phyloP scores from a whole-genome alignment of 2,113 vertebrate genomes.

The Gallinago media region DNA sequence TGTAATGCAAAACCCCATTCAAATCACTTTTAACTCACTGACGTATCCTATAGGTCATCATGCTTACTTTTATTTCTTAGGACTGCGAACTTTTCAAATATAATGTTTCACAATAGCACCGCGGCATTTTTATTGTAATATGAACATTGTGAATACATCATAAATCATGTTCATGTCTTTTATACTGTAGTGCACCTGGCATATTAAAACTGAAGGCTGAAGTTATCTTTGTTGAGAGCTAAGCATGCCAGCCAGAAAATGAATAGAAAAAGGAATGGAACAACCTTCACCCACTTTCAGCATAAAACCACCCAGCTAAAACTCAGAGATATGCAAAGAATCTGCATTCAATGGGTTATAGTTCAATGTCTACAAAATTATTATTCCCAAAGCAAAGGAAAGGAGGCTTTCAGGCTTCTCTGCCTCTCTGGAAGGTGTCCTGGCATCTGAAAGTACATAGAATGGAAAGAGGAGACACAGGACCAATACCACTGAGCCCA shows the following conservation, averaged over 20 bases:
- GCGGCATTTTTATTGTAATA: not conserved
- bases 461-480: not conserved
- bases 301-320: not conserved
- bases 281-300: not conserved
- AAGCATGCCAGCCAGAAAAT: not conserved
- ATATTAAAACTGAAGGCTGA: not conserved
- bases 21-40: not conserved
- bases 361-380: not conserved
- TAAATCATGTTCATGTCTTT: not conserved
- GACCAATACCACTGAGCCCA: accelerated
- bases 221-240: not conserved
- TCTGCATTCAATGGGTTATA: not conserved
- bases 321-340: not conserved
- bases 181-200: not conserved
- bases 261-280: not conserved
- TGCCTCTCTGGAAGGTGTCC: not conserved
- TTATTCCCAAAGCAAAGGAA: not conserved
- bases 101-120: not conserved
- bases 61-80: not conserved
- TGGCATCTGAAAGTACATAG: not conserved
- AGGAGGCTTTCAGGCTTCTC: not conserved
- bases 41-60: accelerated
- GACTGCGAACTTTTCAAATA: not conserved
- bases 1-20: not conserved
- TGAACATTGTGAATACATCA: not conserved